These are phyloP conservation scores for Arenicola marina DNA, from an alignment of 2,888 invertebrate species.

Conservation along the genomic window DNA sequence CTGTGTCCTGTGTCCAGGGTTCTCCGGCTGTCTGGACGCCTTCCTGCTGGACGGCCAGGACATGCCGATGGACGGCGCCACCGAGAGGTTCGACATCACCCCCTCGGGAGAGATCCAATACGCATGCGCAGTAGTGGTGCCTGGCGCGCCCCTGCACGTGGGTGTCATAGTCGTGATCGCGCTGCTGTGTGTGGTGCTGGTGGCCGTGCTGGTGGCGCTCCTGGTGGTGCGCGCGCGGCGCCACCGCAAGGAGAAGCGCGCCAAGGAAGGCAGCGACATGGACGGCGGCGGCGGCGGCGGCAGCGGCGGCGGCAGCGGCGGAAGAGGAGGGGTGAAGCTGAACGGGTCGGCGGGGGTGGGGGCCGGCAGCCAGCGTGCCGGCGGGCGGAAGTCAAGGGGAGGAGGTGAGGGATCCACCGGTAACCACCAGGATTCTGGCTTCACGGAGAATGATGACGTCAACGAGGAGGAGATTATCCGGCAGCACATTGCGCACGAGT, in stretches of 20 bases:
- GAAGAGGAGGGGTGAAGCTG: not conserved
- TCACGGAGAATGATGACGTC: slow-evolving; percentile 35
- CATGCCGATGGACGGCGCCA: slow-evolving; percentile 87
- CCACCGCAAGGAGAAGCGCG: slow-evolving; percentile 75
- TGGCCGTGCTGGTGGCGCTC: slow-evolving; percentile 65
- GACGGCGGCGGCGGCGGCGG: slow-evolving; percentile 64
- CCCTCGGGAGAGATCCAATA: slow-evolving; percentile 34
- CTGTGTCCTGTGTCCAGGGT: slow-evolving; percentile 63
- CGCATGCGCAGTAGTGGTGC: not conserved
- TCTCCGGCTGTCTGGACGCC: slow-evolving; percentile 88
- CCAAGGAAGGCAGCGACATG: slow-evolving; percentile 33
- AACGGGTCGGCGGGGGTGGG: no score
- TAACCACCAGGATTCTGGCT: slow-evolving; percentile 47
- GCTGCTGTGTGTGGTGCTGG: slow-evolving; percentile 78
- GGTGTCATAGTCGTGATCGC: slow-evolving; percentile 92
- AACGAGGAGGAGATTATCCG: slow-evolving; percentile 61
- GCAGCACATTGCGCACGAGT: slow-evolving; percentile 81
- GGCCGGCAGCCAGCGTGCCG: no score
- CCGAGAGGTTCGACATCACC: slow-evolving; percentile 61
- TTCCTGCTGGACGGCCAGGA: slow-evolving; percentile 87
- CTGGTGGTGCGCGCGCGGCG: slow-evolving; percentile 79
- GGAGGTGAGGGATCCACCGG: no score
- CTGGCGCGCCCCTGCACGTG: not conserved
- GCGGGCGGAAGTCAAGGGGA: no score
- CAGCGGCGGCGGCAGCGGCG: slow-evolving; percentile 22